Evolutionary conservation across 2,888 invertebrate species (phyloP).

Genomic region (Dryomyza anilis): DNA sequence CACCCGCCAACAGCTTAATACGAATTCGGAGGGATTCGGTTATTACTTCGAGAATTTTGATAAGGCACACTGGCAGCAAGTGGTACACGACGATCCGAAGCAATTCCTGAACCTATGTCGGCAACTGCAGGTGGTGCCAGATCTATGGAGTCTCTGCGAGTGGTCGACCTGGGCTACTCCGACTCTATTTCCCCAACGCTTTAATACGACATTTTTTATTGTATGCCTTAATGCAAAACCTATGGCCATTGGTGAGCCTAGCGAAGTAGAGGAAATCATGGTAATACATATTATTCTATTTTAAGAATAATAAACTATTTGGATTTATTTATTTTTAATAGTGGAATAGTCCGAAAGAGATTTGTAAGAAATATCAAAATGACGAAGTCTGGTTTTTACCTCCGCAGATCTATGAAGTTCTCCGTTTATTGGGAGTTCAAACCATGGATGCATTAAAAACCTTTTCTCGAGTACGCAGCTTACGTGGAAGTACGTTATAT

Average conservation of each 20-base stretch:
- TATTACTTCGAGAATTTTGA: constrained; percentile 63
- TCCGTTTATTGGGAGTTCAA: constrained; percentile 66
- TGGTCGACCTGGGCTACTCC: constrained; percentile 91
- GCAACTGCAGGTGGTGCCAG: constrained; percentile 73
- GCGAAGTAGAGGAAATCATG: constrained; percentile 62
- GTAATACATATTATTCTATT: constrained; percentile 36
- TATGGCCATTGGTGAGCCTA: constrained; percentile 61
- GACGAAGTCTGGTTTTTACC: constrained; percentile 65
- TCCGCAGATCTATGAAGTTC: constrained; percentile 79
- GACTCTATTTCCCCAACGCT: constrained; percentile 52
- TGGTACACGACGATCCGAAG: constrained; percentile 53
- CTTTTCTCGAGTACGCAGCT: constrained; percentile 66
- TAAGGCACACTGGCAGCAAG: constrained; percentile 68
- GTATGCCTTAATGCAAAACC: constrained; percentile 66
- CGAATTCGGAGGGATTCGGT: constrained; percentile 56
- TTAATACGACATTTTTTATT: constrained; percentile 75
- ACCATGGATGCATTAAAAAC: constrained; percentile 65
- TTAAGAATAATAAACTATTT: too few species aligned
- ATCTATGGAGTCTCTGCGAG: constrained; percentile 78
- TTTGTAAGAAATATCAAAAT: constrained; percentile 36
- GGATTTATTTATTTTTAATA: constrained; percentile 49
- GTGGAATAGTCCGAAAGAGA: constrained; percentile 70
- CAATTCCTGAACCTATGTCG: constrained; percentile 72
- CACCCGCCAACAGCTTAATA: constrained; percentile 58
- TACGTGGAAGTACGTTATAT: constrained; percentile 63